phyloP scores from a whole-genome alignment of 2,113 vertebrate species.

The Seriola dumerili region DNA sequence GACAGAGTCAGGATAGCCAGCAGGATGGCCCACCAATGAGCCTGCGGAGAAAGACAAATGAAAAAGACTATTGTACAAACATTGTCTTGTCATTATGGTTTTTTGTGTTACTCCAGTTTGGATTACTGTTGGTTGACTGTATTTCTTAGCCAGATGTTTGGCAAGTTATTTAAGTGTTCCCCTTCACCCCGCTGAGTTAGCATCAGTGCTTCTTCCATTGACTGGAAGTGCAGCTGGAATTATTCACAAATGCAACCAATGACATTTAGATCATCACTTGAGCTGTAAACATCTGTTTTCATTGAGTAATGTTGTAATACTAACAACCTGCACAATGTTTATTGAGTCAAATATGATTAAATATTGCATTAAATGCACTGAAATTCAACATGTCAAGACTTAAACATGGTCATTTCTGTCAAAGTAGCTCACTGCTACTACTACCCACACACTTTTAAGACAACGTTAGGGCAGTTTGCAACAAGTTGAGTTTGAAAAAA shows the following conservation, averaged over 20 bases:
- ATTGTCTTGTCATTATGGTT: neutral
- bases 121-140: neutral
- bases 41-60: slow-evolving; percentile 62
- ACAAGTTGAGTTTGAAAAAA: too few relatives aligned
- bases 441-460: too few relatives aligned
- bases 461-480: too few relatives aligned
- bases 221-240: neutral
- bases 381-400: too few relatives aligned
- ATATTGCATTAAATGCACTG: neutral
- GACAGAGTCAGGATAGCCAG: slow-evolving; percentile 81
- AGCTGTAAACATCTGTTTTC: neutral
- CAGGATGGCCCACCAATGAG: slow-evolving; percentile 86
- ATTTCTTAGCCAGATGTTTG: neutral
- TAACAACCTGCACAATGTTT: neutral
- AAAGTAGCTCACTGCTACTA: too few relatives aligned
- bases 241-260: neutral
- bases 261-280: neutral
- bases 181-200: neutral
- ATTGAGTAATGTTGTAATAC: neutral
- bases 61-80: neutral
- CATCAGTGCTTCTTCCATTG: neutral
- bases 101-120: neutral
- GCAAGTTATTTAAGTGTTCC: neutral
- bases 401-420: neutral
- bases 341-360: neutral